A percentile compares a stretch with the other conserved stretches of the same genome.
phyloP scores from a whole-genome alignment of 2,113 vertebrate genomes.

The Colius striatus region DNA sequence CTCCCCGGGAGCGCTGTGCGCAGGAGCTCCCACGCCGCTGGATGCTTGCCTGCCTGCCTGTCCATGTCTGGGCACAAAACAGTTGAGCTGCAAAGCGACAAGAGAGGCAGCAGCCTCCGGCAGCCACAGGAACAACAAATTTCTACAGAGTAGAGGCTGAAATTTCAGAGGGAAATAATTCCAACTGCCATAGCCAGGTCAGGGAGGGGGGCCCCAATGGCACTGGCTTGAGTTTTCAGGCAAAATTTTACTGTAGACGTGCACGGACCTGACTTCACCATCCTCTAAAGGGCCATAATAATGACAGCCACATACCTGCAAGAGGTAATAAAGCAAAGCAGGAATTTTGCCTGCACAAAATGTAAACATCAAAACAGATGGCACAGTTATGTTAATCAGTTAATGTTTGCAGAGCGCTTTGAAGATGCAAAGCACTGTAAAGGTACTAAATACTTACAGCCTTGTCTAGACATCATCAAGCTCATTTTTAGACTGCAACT shows the following conservation, averaged over 20 bases:
- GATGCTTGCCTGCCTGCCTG: background rate
- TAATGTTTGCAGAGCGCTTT: conserved; percentile 54
- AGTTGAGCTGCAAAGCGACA: background rate
- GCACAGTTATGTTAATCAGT: conserved; percentile 62
- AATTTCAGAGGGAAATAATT: conserved; percentile 45
- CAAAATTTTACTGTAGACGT: conserved; percentile 20
- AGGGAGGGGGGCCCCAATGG: background rate
- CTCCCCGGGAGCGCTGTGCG: background rate
- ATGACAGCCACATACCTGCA: conserved; percentile 62
- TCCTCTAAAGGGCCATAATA: conserved; percentile 32
- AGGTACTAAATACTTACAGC: conserved; percentile 58
- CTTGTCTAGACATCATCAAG: conserved; percentile 63
- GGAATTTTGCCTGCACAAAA: conserved; percentile 61
- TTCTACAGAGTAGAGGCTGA: conserved; percentile 21
- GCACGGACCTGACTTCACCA: conserved; percentile 32
- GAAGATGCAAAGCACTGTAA: conserved; percentile 50
- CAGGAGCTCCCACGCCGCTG: background rate
- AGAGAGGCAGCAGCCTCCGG: background rate
- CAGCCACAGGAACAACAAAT: conserved; percentile 21
- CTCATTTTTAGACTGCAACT: conserved; percentile 41
- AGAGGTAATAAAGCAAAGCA: conserved; percentile 57
- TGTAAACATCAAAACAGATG: conserved; percentile 70
- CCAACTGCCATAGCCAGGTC: background rate
- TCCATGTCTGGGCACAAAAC: background rate
- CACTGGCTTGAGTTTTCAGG: conserved; percentile 46